These are phyloP conservation scores for Molossus molossus DNA, from an alignment of 2,797 vertebrate genomes.

Conservation along the genomic window DNA sequence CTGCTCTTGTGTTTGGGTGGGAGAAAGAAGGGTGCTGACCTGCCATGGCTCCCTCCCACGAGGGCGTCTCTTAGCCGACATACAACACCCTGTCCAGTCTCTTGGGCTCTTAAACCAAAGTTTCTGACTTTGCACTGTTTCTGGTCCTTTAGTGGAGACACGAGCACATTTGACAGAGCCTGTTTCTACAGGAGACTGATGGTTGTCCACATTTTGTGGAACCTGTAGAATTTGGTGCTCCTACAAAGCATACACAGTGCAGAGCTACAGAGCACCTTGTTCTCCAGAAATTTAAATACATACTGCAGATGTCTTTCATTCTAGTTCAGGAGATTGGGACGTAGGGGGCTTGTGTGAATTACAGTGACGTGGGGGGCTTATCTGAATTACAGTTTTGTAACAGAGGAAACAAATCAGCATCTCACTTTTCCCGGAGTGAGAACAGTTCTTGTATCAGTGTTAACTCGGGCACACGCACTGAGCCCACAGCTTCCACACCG, in stretches of 20 bases:
- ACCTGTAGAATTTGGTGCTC: not conserved
- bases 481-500: not conserved
- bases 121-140: not conserved
- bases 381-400: not conserved
- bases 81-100: not conserved
- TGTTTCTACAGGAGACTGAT: not conserved
- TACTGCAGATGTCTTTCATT: not conserved
- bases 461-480: not conserved
- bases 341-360: not conserved
- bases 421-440: not conserved
- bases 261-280: not conserved
- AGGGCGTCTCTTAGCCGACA: not conserved
- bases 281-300: not conserved
- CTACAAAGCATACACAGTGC: not conserved
- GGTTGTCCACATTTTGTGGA: not conserved
- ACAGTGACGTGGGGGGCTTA: not conserved
- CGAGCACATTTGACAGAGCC: not conserved
- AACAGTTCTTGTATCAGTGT: not conserved
- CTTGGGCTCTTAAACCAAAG: accelerated
- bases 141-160: not conserved
- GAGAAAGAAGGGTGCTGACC: not conserved
- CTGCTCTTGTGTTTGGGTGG: no score
- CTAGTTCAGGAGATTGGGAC: not conserved
- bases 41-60: accelerated
- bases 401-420: not conserved